These are phyloP conservation scores for Drosophila nr. fundita DNA, from an alignment of 2,888 invertebrate genomes.

Conservation along the genomic window DNA sequence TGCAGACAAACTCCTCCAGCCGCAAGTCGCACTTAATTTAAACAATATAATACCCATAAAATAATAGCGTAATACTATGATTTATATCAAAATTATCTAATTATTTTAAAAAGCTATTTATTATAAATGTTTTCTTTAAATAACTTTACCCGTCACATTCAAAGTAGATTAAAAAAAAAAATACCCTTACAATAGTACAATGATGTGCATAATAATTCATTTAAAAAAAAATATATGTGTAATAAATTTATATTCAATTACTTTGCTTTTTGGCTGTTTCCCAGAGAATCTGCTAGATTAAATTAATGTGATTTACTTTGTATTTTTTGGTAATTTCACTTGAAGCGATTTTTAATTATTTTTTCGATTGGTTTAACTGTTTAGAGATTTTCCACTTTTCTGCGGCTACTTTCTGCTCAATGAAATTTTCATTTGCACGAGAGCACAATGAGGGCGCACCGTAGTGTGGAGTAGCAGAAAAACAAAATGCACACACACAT, in stretches of 20 bases:
- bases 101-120: not conserved
- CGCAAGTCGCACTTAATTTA: not conserved
- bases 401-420: slow-evolving; percentile 77
- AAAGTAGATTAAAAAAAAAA: not conserved
- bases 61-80: not conserved
- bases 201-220: not conserved
- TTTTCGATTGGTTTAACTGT: slow-evolving; percentile 41
- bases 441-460: slow-evolving; percentile 80
- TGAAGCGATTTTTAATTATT: slow-evolving; percentile 54
- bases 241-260: slow-evolving; percentile 29
- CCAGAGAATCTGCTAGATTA: slow-evolving; percentile 25
- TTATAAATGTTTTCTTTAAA: not conserved
- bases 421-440: slow-evolving; percentile 80
- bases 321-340: slow-evolving; percentile 53
- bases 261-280: slow-evolving; percentile 39
- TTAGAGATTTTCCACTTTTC: slow-evolving; percentile 79
- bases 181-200: not conserved
- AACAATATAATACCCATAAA: not conserved
- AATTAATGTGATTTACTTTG: slow-evolving; percentile 20
- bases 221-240: not conserved
- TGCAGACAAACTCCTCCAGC: slow-evolving; percentile 34
- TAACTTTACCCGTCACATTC: slow-evolving; percentile 24
- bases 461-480: slow-evolving; percentile 49
- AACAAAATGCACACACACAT: slow-evolving; percentile 42
- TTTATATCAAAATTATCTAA: not conserved